A percentile compares a stretch with the other conserved stretches of the same genome.
phyloP scores from a whole-genome alignment of 2,888 invertebrate species.

The Fragum sueziense region DNA sequence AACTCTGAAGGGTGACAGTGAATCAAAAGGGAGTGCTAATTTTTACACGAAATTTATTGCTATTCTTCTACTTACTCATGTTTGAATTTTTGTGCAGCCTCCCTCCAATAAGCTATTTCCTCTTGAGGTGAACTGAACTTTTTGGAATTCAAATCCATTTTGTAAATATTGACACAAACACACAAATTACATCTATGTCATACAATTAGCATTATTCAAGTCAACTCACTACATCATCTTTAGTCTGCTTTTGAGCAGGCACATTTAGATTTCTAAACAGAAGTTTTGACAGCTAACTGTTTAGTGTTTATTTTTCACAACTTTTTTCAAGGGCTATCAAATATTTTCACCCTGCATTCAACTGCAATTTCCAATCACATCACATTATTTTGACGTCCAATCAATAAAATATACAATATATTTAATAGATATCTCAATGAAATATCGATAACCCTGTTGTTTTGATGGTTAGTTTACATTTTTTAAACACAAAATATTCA shows the following conservation, averaged over 20 bases:
- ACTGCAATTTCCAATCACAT: not conserved
- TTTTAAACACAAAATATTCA: not conserved
- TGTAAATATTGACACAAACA: not conserved
- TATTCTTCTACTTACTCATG: constrained; percentile 69
- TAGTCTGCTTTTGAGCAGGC: not conserved
- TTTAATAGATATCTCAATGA: not conserved
- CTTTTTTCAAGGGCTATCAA: not conserved
- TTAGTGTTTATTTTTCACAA: constrained; percentile 20
- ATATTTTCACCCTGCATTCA: not conserved
- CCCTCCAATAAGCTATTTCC: constrained; percentile 73
- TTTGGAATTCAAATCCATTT: constrained; percentile 71
- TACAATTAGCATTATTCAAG: not conserved
- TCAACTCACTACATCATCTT: not conserved
- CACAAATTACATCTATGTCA: not conserved
- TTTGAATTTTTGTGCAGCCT: constrained; percentile 71
- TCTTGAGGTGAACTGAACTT: constrained; percentile 71
- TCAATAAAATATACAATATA: not conserved
- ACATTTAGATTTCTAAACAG: not conserved
- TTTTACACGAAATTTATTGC: no score
- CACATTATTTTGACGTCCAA: not conserved
- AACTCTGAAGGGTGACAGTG: no score
- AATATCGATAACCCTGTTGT: not conserved
- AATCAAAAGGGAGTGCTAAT: no score
- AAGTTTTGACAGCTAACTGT: constrained; percentile 21
- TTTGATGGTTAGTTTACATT: not conserved